Base-by-base conservation (phyloP, 1,140 invertebrate species). In the Frieseomelitta varia region DNA sequence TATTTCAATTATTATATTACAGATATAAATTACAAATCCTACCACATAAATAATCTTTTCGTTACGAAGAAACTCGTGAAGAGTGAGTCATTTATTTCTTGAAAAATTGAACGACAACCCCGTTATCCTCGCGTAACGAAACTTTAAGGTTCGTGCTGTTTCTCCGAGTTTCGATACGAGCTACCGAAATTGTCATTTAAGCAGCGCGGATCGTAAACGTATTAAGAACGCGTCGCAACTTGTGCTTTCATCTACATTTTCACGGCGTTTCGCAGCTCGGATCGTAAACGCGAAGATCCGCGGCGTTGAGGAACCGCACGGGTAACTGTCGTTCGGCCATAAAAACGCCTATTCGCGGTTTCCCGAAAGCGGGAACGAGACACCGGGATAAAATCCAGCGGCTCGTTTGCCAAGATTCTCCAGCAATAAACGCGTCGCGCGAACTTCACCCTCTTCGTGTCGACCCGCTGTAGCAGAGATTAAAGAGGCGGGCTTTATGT, bases 401-500 rank as follows among this genome's bases (percentile, higher is more conserved):
- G 24, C 24, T 39, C 68, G 72, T 55, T 55, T n/a, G 71, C 17
- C 10, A 11, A 27, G n/a, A 17, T 15, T 71, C 56, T 14, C 53
- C 63, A 68, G 47, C 81, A 81, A 88, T 87, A 85, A 88, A 88
- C 87, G 87, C 82, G 63, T 77, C 34, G 61, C 67, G 51, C 24
- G 56, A 85, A 85, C 67, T 75, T 78, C 61, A 55, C 17, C 34
- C 67, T 47, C 6, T 47, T 47, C 47, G 19, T 34, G 79, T 30
- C 55, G 47, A 3, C 53, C 39, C 39, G n/a, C 53, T 63, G 74
- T 84, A 78, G 75, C 78, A 76, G 74, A 88, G 87, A 88, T 88
- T 88, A 88, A 88, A 87, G 78, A 85, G 86, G 78, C 71, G 69
- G 30, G 86, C 82, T 88, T 88, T 88, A 85, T 88, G 87, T 88